Evolutionary conservation across 2,888 invertebrate species (phyloP), one percentile per base, ranked within the genome.

Genomic region (Eupeodes luniger): DNA sequence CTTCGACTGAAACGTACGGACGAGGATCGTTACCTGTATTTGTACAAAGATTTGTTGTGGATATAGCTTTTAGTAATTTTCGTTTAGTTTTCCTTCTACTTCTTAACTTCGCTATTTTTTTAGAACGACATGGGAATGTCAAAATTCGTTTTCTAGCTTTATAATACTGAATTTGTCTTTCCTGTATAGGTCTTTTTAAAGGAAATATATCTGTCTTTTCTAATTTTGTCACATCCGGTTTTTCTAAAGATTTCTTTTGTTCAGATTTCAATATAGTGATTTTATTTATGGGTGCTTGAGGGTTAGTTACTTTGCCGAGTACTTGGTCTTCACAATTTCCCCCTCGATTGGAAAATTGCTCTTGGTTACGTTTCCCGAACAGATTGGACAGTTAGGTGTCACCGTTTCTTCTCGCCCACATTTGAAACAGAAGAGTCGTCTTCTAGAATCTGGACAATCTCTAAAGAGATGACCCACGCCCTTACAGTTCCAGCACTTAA

Each of bases 281-380:
- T 59, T 11, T 34, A 14, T 7, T 59, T 59, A 12, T 59, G 10
- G 34, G 34, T 59, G 5, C 40, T 34, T 59, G 12, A 59, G 27
- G 10, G n/a, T 59, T 9, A 5, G 10, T 12, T 59, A 59, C 27
- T 59, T 59, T 19, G 9, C 34, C 59, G 59, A 59, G 59, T 59
- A 59, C 4, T 59, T 34, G 0, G 59, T 59, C 59, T 59, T 59
- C 59, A 12, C 59, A 59, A 9, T 59, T 59, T 59, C 34, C 11
- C 59, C 59, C 59, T 59, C 59, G 27, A n/a, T 59, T 27, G 59
- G n/a, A n/a, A 59, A 59, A 27, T 34, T 59, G 59, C 59, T 59
- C 59, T 34, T 59, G 4, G 4, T 7, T 10, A 12, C 5, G 34
- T 19, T 59, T 59, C 12, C 59, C 59, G 59, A 59, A 59, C 59